phyloP scores from a whole-genome alignment of 2,113 vertebrate species.

The Boulengeromyrus knoepffleri region DNA sequence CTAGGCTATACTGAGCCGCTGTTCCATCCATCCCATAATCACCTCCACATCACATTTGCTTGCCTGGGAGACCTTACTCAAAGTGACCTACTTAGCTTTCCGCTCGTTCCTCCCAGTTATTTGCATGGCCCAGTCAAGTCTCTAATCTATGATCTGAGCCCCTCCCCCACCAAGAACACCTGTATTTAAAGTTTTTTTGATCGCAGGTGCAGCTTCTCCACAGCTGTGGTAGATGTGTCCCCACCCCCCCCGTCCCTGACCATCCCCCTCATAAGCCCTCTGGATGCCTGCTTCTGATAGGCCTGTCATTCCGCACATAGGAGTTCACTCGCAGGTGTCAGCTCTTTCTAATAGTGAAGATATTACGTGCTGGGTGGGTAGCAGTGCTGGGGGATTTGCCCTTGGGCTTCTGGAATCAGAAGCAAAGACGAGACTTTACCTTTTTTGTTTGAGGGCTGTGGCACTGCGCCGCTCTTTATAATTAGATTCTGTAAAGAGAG shows the following conservation, averaged over 20 bases:
- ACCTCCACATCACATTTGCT: not conserved
- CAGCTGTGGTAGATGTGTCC: not conserved
- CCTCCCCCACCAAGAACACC: not conserved
- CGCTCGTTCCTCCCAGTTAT: slow-evolving; percentile 18
- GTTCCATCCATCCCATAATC: not conserved
- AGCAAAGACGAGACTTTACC: slow-evolving; percentile 43
- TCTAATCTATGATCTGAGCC: not conserved
- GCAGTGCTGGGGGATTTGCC: slow-evolving; percentile 54
- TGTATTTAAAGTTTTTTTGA: slow-evolving; percentile 8
- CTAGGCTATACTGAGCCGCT: not conserved
- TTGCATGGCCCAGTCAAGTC: slow-evolving; percentile 8
- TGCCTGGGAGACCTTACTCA: not conserved
- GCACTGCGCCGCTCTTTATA: slow-evolving; percentile 51
- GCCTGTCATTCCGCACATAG: slow-evolving; percentile 52
- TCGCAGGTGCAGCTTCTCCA: not conserved
- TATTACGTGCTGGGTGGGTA: slow-evolving; percentile 29
- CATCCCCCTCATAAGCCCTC: not conserved
- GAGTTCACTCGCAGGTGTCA: slow-evolving; percentile 46
- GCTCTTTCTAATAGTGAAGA: slow-evolving; percentile 51
- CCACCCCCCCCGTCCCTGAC: not conserved
- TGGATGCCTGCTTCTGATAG: not conserved
- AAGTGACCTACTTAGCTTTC: slow-evolving; percentile 2
- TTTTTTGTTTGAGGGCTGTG: slow-evolving; percentile 57
- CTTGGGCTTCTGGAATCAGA: slow-evolving; percentile 56
- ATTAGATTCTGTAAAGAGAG: slow-evolving; percentile 41